phyloP scores from a whole-genome alignment of 1,140 invertebrate species.

The Psix sp. region DNA sequence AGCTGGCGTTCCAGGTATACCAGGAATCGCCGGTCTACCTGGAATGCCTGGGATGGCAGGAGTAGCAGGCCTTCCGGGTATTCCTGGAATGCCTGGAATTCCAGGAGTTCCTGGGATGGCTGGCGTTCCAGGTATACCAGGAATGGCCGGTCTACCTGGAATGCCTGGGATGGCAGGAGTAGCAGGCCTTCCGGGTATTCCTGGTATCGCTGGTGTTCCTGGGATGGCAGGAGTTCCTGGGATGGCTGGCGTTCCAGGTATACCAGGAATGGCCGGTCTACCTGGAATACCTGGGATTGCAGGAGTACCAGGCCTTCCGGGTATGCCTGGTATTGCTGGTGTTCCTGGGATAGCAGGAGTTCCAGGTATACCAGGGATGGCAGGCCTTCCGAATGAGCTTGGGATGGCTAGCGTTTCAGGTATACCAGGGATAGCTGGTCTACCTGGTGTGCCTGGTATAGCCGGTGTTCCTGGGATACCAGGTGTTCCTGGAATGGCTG shows the following conservation, averaged over 20 bases:
- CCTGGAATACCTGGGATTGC: conserved; percentile 2
- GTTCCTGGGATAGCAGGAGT: conserved; percentile 47
- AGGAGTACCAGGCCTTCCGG: conserved; percentile 73
- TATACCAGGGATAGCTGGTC: too few relatives aligned
- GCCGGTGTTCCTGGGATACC: too few relatives aligned
- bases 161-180: too few relatives aligned
- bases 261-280: conserved; percentile 63
- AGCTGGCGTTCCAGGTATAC: conserved; percentile 67
- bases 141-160: neutral
- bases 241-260: conserved; percentile 38
- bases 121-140: neutral
- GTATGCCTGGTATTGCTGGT: conserved; percentile 28
- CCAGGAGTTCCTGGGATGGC: conserved; percentile 7
- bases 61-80: conserved; percentile 14
- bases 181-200: conserved; percentile 19
- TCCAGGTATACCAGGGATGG: conserved; percentile 1
- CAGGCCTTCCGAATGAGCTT: conserved; percentile 1
- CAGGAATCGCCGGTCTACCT: conserved; percentile 63
- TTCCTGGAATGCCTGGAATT: conserved; percentile 9
- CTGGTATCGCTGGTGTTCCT: conserved; percentile 55
- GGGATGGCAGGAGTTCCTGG: conserved; percentile 53
- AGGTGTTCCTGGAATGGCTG: too few relatives aligned
- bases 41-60: conserved; percentile 52
- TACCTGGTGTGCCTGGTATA: too few relatives aligned
- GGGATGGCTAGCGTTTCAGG: too few relatives aligned